Base-by-base conservation (phyloP, 2,797 vertebrate genomes). In the Xerus rutilus region DNA sequence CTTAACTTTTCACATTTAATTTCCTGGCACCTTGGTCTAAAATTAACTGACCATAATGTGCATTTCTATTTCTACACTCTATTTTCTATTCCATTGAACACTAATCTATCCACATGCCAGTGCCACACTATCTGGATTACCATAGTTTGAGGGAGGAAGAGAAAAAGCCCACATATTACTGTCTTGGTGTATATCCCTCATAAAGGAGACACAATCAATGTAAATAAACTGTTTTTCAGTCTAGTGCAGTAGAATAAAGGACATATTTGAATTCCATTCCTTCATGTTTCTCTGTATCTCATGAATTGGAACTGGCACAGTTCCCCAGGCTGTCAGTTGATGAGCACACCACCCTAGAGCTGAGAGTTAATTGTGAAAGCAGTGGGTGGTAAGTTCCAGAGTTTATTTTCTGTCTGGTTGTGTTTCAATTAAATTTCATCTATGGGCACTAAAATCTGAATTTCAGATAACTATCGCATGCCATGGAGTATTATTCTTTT, bases 401-500 rank as follows among this genome's bases (percentile, higher is more conserved):
- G 59, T 47, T 87, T 82, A 32, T 92, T 82, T 76, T 82, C 67
- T 86, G 25, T 49, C 72, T 76, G 59, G 32, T 47, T 82, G 49
- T 92, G n/a, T 59, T 57, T 81, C 32, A 87, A 74, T 76, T 81
- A 82, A 87, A 57, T 25, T 81, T 84, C 25, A 59, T 59, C 57
- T 83, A 87, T 69, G 67, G 43, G 49, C 43, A 82, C 43, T 39
- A 30, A 92, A 76, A 92, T 82, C 17, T 76, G 57, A 74, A 95
- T 81, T 92, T 92, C 77, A 82, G 87, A 82, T 87, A 76, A 73
- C 20, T 13, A 57, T 65, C 12, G 7, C 25, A 35, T 65, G 54
- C 39, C 39, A 86, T 67, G 88, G 59, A 81, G 65, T 86, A 91
- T 81, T 94, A 52, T 81, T 78, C 28, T 47, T 89, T 73, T 90